phyloP scores from a whole-genome alignment of 1,140 invertebrate genomes.

The Brachionus koreanus region DNA sequence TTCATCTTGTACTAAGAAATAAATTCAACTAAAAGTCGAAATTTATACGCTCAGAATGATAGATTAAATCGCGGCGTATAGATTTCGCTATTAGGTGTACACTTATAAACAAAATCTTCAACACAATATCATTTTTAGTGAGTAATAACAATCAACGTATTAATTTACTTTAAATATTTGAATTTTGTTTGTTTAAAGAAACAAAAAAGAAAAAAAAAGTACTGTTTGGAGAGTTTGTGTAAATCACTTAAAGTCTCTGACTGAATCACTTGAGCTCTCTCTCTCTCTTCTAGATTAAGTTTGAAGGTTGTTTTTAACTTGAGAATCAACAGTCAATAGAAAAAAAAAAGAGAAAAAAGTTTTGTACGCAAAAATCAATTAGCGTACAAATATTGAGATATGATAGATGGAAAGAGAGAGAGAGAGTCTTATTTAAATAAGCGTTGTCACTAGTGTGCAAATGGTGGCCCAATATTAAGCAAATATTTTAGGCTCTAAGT shows the following conservation, averaged over 20 bases:
- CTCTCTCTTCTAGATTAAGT: too few species aligned
- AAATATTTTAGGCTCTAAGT: not conserved
- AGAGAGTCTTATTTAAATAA: not conserved
- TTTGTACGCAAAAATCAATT: not conserved
- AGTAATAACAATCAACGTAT: not conserved
- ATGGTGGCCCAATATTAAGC: not conserved
- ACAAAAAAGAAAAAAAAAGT: not conserved
- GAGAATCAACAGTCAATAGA: not conserved
- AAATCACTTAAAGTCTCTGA: not conserved
- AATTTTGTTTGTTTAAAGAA: not conserved
- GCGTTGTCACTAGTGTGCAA: not conserved
- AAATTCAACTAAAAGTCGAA: not conserved
- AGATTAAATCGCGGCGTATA: not conserved
- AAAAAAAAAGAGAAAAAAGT: not conserved
- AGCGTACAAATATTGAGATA: not conserved
- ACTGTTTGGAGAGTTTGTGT: not conserved
- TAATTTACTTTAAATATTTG: conserved; percentile 3
- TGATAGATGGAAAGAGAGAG: not conserved
- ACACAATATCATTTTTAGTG: conserved; percentile 20
- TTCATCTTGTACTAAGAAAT: not conserved
- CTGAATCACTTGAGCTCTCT: not conserved
- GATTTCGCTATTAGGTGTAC: not conserved
- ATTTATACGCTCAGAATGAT: not conserved
- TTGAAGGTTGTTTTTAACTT: not conserved
- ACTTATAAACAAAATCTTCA: not conserved